Conservation (phyloP, 2,113 vertebrate species). For the Nibea coibor region DNA sequence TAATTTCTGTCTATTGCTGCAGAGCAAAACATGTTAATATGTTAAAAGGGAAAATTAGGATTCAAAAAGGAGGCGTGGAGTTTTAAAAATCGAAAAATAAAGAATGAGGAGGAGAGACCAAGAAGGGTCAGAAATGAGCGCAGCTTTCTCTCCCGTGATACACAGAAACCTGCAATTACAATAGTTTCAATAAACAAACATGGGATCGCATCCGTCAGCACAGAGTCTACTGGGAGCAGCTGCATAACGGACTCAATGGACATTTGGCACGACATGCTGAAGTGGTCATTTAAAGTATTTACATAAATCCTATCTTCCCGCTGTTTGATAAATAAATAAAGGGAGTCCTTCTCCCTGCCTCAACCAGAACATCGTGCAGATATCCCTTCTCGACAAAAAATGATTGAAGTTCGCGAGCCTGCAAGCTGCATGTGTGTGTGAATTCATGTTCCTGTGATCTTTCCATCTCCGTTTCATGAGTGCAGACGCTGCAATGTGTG, state of each 20-base stretch:
- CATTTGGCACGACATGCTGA: constrained; percentile 64
- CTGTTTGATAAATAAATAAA: constrained; percentile 69
- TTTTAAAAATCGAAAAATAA: not conserved
- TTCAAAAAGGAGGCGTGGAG: not conserved
- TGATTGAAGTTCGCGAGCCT: constrained; percentile 43
- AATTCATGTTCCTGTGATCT: constrained; percentile 58
- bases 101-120: not conserved
- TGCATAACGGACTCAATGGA: constrained; percentile 61
- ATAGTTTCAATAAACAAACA: constrained; percentile 74
- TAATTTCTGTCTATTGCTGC: not conserved
- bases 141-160: constrained; percentile 43
- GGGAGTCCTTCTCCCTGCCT: not conserved
- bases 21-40: constrained; percentile 10
- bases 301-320: constrained; percentile 64
- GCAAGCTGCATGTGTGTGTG: constrained; percentile 37
- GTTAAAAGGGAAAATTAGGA: not conserved
- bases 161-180: constrained; percentile 70
- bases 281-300: constrained; percentile 70
- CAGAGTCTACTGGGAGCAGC: constrained; percentile 62
- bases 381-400: constrained; percentile 52
- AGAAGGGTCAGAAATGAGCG: constrained; percentile 20
- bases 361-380: constrained; percentile 36
- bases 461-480: constrained; percentile 79
- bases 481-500: constrained; percentile 85
- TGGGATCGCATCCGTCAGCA: constrained; percentile 59